These are phyloP conservation scores for Ganaspis sp. DNA, from an alignment of 1,140 invertebrate genomes.

Conservation along the genomic window DNA sequence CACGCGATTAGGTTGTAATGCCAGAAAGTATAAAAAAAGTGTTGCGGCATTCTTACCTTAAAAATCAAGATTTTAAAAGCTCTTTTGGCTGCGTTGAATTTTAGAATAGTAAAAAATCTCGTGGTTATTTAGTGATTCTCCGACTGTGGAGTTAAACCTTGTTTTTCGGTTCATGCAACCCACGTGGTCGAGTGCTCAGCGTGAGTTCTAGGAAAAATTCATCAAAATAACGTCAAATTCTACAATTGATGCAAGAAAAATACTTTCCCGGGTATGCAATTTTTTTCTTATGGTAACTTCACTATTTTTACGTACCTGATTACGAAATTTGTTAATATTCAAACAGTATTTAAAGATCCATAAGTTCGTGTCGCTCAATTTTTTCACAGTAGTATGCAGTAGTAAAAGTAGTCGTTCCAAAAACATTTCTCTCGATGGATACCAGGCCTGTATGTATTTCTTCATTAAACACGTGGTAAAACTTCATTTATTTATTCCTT, in stretches of 20 bases:
- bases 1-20: neutral
- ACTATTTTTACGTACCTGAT: neutral
- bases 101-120: neutral
- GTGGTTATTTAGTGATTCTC: neutral
- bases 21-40: neutral
- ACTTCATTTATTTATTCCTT: too few relatives aligned
- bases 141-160: neutral
- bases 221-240: neutral
- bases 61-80: neutral
- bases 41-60: neutral
- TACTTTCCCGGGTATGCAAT: neutral
- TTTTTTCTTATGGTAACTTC: neutral
- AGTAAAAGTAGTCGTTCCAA: neutral
- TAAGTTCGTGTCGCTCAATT: neutral
- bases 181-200: slow-evolving; percentile 14
- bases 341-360: slow-evolving; percentile 1
- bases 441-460: too few relatives aligned
- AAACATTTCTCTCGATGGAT: too few relatives aligned
- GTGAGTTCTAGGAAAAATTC: neutral
- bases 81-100: neutral
- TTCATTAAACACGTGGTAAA: too few relatives aligned
- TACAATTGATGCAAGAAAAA: neutral
- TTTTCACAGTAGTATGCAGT: neutral
- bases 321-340: neutral
- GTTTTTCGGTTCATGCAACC: neutral